Evolutionary conservation across 2,113 vertebrate species (phyloP).

Genomic region (Peromyscus californicus): DNA sequence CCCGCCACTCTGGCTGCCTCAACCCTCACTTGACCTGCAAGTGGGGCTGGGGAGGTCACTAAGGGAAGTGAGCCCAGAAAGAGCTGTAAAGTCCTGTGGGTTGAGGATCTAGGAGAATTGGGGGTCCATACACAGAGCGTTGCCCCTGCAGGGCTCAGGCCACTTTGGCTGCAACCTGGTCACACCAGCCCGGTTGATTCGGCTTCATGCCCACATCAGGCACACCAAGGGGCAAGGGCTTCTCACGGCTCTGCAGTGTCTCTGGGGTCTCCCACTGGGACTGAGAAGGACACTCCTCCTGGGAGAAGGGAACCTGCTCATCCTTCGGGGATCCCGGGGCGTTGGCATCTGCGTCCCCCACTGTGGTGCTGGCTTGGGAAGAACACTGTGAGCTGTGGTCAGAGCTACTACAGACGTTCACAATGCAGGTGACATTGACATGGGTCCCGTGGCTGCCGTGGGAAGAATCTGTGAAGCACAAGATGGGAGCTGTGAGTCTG

Average conservation of each 20-base stretch:
- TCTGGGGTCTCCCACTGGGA: conserved; percentile 52
- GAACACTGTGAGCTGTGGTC: conserved; percentile 76
- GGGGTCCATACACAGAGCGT: not conserved
- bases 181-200: conserved; percentile 42
- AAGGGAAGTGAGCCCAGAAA: conserved; percentile 20
- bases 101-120: not conserved
- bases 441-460: conserved; percentile 62
- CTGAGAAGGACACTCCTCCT: conserved; percentile 81
- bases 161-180: not conserved
- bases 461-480: conserved; percentile 79
- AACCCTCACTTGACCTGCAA: not conserved
- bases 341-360: not conserved
- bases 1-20: not conserved
- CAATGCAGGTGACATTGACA: conserved; percentile 86
- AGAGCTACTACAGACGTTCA: conserved; percentile 81
- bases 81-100: not conserved
- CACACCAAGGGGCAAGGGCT: conserved; percentile 79
- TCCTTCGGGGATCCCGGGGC: not conserved
- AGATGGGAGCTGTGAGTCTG: not conserved
- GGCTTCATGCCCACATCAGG: conserved; percentile 81
- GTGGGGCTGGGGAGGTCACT: not conserved
- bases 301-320: conserved; percentile 81
- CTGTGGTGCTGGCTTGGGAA: not conserved
- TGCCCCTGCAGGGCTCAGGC: not conserved
- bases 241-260: conserved; percentile 61